phyloP scores from a whole-genome alignment of 2,888 invertebrate species.

The Strigamia transsilvanica region DNA sequence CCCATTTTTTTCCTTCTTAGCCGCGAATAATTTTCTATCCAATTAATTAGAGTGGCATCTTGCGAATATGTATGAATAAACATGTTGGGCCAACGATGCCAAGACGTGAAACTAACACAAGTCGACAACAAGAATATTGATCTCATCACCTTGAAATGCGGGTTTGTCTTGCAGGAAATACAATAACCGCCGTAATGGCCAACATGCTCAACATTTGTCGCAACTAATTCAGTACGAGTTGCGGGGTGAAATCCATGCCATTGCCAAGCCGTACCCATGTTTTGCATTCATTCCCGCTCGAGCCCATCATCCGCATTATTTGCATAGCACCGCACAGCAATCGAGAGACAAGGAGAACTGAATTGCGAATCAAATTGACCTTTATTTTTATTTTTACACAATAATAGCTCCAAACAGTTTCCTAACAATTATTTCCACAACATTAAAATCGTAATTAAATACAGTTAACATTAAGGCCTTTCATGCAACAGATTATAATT shows the following conservation, averaged over 20 bases:
- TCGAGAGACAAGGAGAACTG: background rate
- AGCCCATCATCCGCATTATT: slow-evolving; percentile 26
- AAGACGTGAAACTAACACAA: background rate
- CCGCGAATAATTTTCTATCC: slow-evolving; percentile 4
- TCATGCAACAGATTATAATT: too few relatives aligned
- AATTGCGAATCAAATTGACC: slow-evolving; percentile 12
- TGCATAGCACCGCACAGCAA: background rate
- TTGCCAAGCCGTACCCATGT: slow-evolving; percentile 11
- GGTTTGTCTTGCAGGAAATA: slow-evolving; percentile 49
- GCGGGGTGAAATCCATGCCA: slow-evolving; percentile 34
- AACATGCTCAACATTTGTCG: slow-evolving; percentile 43
- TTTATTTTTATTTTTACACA: background rate
- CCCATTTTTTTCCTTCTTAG: background rate
- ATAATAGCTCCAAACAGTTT: background rate
- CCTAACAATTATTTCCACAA: background rate
- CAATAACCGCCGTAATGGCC: slow-evolving; percentile 40
- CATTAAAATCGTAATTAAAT: slow-evolving; percentile 26
- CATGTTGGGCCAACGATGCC: background rate
- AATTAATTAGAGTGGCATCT: slow-evolving; percentile 32
- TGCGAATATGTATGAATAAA: slow-evolving; percentile 6
- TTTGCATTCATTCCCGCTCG: slow-evolving; percentile 38
- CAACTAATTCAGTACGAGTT: slow-evolving; percentile 33
- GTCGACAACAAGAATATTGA: slow-evolving; percentile 41
- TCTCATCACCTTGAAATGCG: slow-evolving; percentile 34
- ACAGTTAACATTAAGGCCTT: background rate